Evolutionary conservation across 2,888 invertebrate species (phyloP), one percentile per base, ranked within the genome.

Genomic region (Drosophila imparisetae): DNA sequence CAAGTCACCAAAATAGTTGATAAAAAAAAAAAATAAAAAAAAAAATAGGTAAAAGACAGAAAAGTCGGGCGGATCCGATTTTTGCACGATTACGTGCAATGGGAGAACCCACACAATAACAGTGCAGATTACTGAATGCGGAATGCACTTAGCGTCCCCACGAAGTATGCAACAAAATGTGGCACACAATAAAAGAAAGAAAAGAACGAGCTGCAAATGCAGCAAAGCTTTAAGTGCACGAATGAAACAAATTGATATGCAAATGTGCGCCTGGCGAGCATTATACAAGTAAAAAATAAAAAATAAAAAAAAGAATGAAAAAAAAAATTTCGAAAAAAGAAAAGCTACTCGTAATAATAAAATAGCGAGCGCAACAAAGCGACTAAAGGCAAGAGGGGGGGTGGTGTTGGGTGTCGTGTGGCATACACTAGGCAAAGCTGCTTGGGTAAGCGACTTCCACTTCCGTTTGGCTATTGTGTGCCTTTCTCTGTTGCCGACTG

Each of bases 181-280:
- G 48, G 49, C 54, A 50, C 50, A 36, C 66, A 52, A 42, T 29
- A 29, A 57, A 50, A 38, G 21, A 38, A 18, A 4, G 45, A 50
- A 71, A 52, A 29, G 24, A 66, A 66, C 52, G 58, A 76, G 54
- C 55, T 64, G 75, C 72, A 72, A 62, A 62, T 72, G 65, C 72
- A 74, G 60, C 30, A 61, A 59, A 72, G 78, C 79, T 75, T 65
- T 75, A 75, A 78, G 79, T 78, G 74, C 70, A 69, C 80, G 90
- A 90, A 89, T 83, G 78, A 74, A 85, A 89, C 84, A 85, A 85
- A 85, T 85, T 85, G 84, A 90, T 90, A 85, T 85, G 90, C 74
- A 83, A 80, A 88, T 84, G 78, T 73, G 70, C 54, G 58, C 48
- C 49, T 15, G 48, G 53, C 70, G 30, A 72, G 40, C 57, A 30